Conservation (phyloP, 2,888 invertebrate species). For the Chloroclystis v-ata region DNA sequence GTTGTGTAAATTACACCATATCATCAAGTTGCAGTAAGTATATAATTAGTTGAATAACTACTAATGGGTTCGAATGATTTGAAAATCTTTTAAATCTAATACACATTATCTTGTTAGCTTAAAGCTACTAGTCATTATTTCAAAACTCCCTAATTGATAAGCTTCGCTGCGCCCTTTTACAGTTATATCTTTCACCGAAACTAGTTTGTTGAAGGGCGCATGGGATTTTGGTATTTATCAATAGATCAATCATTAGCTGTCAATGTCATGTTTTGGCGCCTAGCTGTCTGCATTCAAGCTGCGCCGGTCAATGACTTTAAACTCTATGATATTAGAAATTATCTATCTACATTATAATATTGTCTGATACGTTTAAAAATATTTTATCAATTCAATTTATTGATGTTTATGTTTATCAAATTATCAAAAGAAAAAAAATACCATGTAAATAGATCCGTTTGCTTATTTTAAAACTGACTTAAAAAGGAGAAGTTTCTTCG, state of each 20-base stretch:
- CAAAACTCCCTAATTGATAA: slow-evolving; percentile 13
- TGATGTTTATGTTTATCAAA: too few relatives aligned
- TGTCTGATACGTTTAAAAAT: slow-evolving; percentile 6
- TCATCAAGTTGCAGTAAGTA: too few relatives aligned
- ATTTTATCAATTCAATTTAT: too few relatives aligned
- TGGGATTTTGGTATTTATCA: slow-evolving; percentile 30
- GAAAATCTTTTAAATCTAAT: neutral
- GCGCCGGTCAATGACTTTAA: slow-evolving; percentile 47
- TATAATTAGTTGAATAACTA: neutral
- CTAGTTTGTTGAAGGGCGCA: slow-evolving; percentile 22
- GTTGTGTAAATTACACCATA: neutral
- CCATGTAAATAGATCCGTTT: too few relatives aligned
- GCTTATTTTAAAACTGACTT: too few relatives aligned
- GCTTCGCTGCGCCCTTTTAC: slow-evolving; percentile 11
- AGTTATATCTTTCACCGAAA: slow-evolving; percentile 17
- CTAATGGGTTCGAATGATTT: slow-evolving; percentile 3
- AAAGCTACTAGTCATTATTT: slow-evolving; percentile 10
- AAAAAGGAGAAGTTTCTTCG: too few relatives aligned
- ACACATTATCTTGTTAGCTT: slow-evolving; percentile 6
- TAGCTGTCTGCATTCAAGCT: slow-evolving; percentile 53
- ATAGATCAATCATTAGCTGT: slow-evolving; percentile 57
- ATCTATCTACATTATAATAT: too few relatives aligned
- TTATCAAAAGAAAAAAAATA: too few relatives aligned
- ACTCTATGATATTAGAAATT: too few relatives aligned
- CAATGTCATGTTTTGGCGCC: slow-evolving; percentile 59